phyloP scores from a whole-genome alignment of 2,888 invertebrate species.

The Drosophila nigritarsus region DNA sequence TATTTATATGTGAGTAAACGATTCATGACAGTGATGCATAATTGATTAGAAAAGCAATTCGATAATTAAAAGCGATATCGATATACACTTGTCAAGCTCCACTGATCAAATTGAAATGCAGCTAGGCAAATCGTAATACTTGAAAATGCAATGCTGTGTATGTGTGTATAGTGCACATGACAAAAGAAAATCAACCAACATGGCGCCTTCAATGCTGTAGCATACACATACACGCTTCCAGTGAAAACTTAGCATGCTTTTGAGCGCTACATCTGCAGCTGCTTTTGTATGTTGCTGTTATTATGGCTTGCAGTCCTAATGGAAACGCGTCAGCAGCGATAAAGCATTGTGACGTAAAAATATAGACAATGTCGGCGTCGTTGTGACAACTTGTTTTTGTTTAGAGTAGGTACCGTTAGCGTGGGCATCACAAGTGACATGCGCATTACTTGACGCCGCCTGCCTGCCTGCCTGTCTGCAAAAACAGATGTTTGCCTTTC shows the following conservation, averaged over 20 bases:
- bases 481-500: conserved; percentile 68
- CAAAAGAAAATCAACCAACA: conserved; percentile 52
- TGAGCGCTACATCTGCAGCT: conserved; percentile 38
- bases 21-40: conserved; percentile 1
- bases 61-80: conserved; percentile 25
- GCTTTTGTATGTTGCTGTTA: conserved; percentile 44
- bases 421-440: conserved; percentile 52
- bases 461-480: conserved; percentile 21
- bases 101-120: conserved; percentile 23
- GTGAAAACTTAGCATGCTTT: conserved; percentile 58
- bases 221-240: conserved; percentile 14
- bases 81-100: conserved; percentile 9
- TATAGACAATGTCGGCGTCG: conserved; percentile 25
- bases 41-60: conserved; percentile 1
- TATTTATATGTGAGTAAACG: neutral
- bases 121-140: conserved; percentile 6
- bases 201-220: conserved; percentile 40
- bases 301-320: conserved; percentile 44
- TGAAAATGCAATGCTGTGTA: conserved; percentile 2
- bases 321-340: conserved; percentile 27
- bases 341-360: conserved; percentile 57
- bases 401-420: conserved; percentile 62
- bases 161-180: conserved; percentile 51
- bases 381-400: conserved; percentile 73
- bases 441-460: conserved; percentile 55